Evolutionary conservation across 1,140 invertebrate species (phyloP).

Genomic region (Plutomurus gul): DNA sequence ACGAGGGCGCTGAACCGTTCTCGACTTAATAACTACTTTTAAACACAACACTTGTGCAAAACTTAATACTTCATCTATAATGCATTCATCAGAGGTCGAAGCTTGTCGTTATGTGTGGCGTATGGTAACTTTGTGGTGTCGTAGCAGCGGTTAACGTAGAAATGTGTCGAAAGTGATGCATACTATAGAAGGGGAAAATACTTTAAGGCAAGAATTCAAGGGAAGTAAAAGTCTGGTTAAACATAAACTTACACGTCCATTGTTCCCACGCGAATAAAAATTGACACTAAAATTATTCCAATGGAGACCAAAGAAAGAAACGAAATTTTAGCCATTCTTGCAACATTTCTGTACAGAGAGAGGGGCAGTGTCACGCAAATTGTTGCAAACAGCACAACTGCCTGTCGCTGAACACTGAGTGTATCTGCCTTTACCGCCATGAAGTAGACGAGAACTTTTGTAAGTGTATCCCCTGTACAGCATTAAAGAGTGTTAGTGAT

Average conservation of each 20-base stretch:
- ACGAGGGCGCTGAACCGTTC: no score
- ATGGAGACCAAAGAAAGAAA: constrained; percentile 78
- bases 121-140: no score
- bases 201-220: no score
- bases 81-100: no score
- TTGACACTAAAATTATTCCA: constrained; percentile 72
- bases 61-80: no score
- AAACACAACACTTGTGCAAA: no score
- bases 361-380: constrained; percentile 77
- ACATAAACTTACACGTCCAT: constrained; percentile 28
- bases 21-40: no score
- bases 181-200: background rate
- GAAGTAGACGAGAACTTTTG: constrained; percentile 75
- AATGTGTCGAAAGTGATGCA: no score
- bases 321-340: constrained; percentile 74
- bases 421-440: constrained; percentile 63
- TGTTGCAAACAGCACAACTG: constrained; percentile 77
- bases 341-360: constrained; percentile 80
- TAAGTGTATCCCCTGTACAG: constrained; percentile 79
- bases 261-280: constrained; percentile 67
- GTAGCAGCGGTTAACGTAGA: no score
- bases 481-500: background rate
- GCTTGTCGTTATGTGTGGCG: no score
- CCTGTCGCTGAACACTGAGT: constrained; percentile 70
- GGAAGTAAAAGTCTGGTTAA: no score